A percentile compares a stretch with the other conserved stretches of the same genome.
Conservation (phyloP, 2,888 invertebrate species). For the Heteropelma amictum region DNA sequence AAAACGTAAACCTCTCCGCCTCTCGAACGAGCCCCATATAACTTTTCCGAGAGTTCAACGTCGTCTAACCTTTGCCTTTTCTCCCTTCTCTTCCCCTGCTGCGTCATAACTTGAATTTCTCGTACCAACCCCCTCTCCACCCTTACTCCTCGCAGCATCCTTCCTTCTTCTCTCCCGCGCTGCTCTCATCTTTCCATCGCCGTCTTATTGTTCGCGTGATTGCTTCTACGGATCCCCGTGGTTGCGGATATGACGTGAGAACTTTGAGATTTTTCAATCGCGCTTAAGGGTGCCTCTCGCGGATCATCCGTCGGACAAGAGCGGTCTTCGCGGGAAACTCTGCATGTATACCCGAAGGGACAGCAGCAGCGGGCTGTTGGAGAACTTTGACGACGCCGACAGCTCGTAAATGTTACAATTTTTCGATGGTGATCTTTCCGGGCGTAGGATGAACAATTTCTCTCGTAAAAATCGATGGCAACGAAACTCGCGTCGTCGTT, state of each 20-base stretch:
- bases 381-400: too few species aligned
- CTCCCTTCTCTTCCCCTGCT: slow-evolving; percentile 18
- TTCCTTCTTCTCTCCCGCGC: not conserved
- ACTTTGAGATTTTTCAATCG: slow-evolving; percentile 3
- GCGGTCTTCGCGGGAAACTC: too few species aligned
- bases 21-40: slow-evolving; percentile 50
- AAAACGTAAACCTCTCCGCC: slow-evolving; percentile 49
- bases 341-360: too few species aligned
- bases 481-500: too few species aligned
- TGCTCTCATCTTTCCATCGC: not conserved
- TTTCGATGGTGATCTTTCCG: too few species aligned
- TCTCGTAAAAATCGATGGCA: too few species aligned
- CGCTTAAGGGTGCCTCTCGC: not conserved
- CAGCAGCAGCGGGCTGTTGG: too few species aligned
- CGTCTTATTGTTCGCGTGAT: not conserved
- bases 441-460: too few species aligned
- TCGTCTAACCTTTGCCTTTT: slow-evolving; percentile 55
- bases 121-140: not conserved
- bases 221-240: not conserved
- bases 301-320: not conserved
- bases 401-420: too few species aligned
- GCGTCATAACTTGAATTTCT: slow-evolving; percentile 28
- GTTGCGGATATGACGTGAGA: slow-evolving; percentile 18
- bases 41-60: slow-evolving; percentile 47
- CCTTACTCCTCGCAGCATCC: slow-evolving; percentile 13